phyloP scores from a whole-genome alignment of 2,888 invertebrate genomes.

The Mimumesa dahlbomi region DNA sequence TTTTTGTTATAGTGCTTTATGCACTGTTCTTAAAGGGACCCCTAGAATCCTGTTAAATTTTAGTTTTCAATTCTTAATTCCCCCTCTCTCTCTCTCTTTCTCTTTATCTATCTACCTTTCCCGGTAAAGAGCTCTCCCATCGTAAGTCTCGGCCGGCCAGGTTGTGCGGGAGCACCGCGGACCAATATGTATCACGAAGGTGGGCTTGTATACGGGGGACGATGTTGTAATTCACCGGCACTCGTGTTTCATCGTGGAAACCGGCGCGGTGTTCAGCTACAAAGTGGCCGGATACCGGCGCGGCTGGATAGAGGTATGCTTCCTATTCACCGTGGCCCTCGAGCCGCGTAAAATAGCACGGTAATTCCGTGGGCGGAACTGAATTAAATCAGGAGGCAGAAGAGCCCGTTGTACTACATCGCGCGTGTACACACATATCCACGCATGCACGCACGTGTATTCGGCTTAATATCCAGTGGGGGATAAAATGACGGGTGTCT shows the following conservation, averaged over 20 bases:
- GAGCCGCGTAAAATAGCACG: conserved; percentile 4
- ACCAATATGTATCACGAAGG: conserved; percentile 50
- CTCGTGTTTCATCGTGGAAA: conserved; percentile 44
- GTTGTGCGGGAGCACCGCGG: conserved; percentile 17
- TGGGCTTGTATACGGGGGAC: conserved; percentile 39
- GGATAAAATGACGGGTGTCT: neutral
- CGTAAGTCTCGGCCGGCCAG: conserved; percentile 18
- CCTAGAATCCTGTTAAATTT: too few species aligned
- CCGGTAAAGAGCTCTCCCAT: neutral
- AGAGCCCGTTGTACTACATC: neutral
- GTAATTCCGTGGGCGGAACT: conserved; percentile 7
- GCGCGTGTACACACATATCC: too few species aligned
- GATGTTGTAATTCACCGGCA: conserved; percentile 49
- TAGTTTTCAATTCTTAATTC: too few species aligned
- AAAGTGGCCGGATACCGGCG: conserved; percentile 27
- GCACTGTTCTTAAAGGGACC: too few species aligned
- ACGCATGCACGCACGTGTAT: neutral
- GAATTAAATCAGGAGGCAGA: conserved; percentile 4
- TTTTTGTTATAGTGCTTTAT: too few species aligned
- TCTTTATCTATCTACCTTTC: neutral
- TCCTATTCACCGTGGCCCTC: conserved; percentile 5
- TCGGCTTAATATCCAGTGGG: conserved; percentile 17
- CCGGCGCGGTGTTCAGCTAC: conserved; percentile 23
- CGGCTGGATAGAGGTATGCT: conserved; percentile 11
- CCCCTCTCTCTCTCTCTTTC: too few species aligned